These are phyloP conservation scores for Halichoerus grypus DNA, from an alignment of 2,113 vertebrate genomes.

Conservation along the genomic window DNA sequence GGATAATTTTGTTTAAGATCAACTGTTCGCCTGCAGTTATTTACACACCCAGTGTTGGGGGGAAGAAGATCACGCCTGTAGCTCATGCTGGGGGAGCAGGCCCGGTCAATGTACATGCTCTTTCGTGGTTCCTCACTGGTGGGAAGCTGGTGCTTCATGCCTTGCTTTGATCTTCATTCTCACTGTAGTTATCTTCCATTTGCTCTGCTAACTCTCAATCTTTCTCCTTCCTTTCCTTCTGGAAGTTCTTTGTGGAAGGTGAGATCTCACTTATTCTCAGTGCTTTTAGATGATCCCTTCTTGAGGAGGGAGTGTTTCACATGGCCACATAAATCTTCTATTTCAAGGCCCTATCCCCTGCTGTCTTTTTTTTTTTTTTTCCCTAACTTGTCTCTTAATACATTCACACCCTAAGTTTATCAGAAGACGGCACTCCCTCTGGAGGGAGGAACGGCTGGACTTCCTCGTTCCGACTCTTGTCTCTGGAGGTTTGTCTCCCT, in stretches of 20 bases:
- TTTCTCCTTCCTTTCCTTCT: background rate
- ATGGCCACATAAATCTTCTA: background rate
- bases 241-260: background rate
- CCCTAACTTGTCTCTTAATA: background rate
- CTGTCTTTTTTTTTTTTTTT: background rate
- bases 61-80: background rate
- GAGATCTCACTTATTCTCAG: background rate
- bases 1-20: background rate
- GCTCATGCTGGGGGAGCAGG: background rate
- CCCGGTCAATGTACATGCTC: background rate
- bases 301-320: background rate
- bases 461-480: background rate
- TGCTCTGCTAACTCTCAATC: background rate
- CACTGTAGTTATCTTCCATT: background rate
- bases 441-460: background rate
- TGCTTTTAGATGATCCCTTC: background rate
- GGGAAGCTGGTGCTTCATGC: background rate
- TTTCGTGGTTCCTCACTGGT: rapidly evolving
- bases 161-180: background rate
- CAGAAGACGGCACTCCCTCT: background rate
- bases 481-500: background rate
- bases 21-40: background rate
- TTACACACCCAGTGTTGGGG: background rate
- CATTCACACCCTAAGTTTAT: background rate
- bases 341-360: background rate